Evolutionary conservation across 2,888 invertebrate species (phyloP), one percentile per base, ranked within the genome.

Genomic region (Diadegma fenestrale): DNA sequence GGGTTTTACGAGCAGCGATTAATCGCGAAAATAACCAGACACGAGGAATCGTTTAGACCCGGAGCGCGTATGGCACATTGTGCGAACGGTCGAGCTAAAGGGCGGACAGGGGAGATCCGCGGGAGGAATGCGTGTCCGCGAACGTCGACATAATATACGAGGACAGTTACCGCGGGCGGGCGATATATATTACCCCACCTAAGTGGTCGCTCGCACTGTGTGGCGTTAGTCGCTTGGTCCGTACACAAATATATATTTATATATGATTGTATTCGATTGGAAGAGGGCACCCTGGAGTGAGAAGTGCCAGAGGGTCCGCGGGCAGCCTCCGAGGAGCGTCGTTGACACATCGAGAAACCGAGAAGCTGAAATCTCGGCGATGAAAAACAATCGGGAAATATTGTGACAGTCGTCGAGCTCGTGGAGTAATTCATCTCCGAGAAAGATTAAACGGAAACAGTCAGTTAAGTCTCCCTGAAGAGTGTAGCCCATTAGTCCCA

Each of bases 1-100:
- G 61, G 68, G 69, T 43, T 87, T 87, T 87, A 86, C 84, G 86
- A 87, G 86, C 78, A 82, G 88, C 89, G 90, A 92, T 92, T 92
- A 92, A 93, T 92, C 91, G 91, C 90, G 88, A 90, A 92, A 92
- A 92, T 92, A 92, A 91, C 90, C 86, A 90, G 91, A 93, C 92
- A 92, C 90, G 91, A 91, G 89, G 91, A 92, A 92, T 92, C 92
- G 91, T 92, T 93, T 93, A 92, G 85, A 82, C 48, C 45, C 54
- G 69, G 51, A 89, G 87, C 76, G 88, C 86, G 88, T 87, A 87
- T 89, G 88, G 89, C 88, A 89, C 90, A 89, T 90, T 90, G 91
- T 90, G 88, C 89, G 43, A 76, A 75, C 51, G 77, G 81, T 78
- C 84, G 90, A 90, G 64, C 75, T 43, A 75, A 81, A 79, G 73